A percentile compares a stretch with the other conserved stretches of the same genome.
Conservation (phyloP, 37 sponge, comb jelly and placozoan species). For the Beroe ovata region DNA sequence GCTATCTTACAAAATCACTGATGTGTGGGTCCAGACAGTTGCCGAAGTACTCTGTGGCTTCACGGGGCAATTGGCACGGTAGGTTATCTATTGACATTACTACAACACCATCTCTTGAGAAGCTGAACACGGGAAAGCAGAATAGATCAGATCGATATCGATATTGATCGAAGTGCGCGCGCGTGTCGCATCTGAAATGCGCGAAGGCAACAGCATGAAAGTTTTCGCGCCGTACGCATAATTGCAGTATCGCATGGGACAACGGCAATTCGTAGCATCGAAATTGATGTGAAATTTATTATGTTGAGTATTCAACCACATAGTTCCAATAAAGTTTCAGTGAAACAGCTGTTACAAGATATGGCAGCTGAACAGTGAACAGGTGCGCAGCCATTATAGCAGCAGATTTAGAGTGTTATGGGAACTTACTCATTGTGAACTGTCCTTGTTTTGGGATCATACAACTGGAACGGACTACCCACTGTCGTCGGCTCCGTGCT, state of each 20-base stretch:
- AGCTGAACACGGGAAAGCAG: slow-evolving; percentile 70
- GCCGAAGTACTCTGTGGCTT: slow-evolving; percentile 92
- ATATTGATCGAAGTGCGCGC: no score
- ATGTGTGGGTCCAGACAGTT: slow-evolving; percentile 74
- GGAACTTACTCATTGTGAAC: slow-evolving; percentile 54
- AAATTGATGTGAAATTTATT: no score
- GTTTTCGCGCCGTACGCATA: no score
- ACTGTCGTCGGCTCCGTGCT: slow-evolving; percentile 73
- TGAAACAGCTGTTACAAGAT: no score
- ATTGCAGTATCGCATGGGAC: no score
- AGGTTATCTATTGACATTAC: slow-evolving; percentile 85
- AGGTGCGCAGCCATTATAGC: not conserved
- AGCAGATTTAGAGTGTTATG: not conserved
- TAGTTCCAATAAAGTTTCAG: no score
- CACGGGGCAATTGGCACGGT: slow-evolving; percentile 91
- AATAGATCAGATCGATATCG: no score
- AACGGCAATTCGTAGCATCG: no score
- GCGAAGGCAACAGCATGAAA: no score
- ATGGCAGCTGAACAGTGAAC: not conserved
- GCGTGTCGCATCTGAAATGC: no score
- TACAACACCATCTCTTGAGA: slow-evolving; percentile 77
- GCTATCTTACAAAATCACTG: slow-evolving; percentile 74
- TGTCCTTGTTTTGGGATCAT: slow-evolving; percentile 76
- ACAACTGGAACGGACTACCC: slow-evolving; percentile 81
- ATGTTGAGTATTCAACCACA: no score